Conservation (phyloP, 1,140 invertebrate genomes). For the Liolophura sinensis region DNA sequence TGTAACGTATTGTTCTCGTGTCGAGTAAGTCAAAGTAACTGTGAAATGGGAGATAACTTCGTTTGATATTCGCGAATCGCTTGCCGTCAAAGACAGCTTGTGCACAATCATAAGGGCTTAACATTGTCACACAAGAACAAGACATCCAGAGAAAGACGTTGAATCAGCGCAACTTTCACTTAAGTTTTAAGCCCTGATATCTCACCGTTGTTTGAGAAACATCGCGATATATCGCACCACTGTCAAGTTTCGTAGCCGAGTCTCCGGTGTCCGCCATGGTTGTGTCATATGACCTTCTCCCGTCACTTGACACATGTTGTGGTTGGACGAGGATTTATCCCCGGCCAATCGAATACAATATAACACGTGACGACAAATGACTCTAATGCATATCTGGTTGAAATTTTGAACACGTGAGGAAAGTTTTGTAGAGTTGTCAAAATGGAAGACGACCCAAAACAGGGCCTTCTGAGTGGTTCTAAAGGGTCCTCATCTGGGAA, state of each 20-base stretch:
- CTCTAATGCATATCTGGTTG: neutral
- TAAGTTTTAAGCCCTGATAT: neutral
- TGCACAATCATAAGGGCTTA: neutral
- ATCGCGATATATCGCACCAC: conserved; percentile 11
- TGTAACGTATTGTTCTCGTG: too few relatives aligned
- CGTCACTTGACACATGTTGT: too few relatives aligned
- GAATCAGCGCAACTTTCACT: neutral
- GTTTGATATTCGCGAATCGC: too few relatives aligned
- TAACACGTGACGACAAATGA: neutral
- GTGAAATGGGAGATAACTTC: too few relatives aligned
- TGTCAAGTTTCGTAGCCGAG: neutral
- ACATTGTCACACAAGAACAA: neutral
- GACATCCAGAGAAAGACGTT: neutral
- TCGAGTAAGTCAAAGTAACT: too few relatives aligned
- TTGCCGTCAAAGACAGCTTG: neutral
- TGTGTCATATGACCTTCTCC: neutral
- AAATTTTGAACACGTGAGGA: neutral
- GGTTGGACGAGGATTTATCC: too few relatives aligned
- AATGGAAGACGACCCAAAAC: conserved; percentile 11
- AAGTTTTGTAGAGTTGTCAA: neutral
- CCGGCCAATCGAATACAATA: neutral
- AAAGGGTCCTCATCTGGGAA: conserved; percentile 6
- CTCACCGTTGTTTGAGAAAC: conserved; percentile 10
- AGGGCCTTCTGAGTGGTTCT: conserved; percentile 6
- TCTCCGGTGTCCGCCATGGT: neutral